phyloP scores from a whole-genome alignment of 2,113 vertebrate genomes.

The Peromyscus leucopus region DNA sequence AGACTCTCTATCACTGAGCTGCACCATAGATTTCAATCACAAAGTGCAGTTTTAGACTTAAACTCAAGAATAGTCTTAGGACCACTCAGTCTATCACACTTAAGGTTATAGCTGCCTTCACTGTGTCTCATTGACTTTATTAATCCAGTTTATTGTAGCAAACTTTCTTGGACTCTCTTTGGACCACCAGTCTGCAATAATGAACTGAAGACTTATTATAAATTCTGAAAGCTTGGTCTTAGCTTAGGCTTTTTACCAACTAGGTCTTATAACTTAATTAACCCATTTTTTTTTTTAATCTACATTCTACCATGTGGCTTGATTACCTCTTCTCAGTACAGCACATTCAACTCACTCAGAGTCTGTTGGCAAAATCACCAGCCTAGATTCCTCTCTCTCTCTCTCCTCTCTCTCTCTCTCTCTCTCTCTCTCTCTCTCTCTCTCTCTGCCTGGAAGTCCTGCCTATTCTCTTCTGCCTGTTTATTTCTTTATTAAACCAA shows the following conservation, averaged over 20 bases:
- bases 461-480: neutral
- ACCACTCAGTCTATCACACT: neutral
- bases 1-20: neutral
- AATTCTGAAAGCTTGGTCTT: neutral
- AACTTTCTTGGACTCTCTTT: neutral
- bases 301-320: neutral
- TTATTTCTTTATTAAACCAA: neutral
- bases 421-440: too few relatives aligned
- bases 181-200: neutral
- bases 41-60: slow-evolving; percentile 19
- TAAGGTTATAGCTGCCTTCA: neutral
- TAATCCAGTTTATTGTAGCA: neutral
- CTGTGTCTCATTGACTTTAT: neutral
- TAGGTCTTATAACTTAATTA: neutral
- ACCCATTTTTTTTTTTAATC: neutral
- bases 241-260: neutral
- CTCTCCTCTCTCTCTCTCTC: too few relatives aligned
- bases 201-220: neutral
- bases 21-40: neutral
- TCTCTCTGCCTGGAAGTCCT: neutral
- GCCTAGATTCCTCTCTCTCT: neutral
- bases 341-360: neutral
- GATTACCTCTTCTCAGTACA: neutral
- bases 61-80: slow-evolving; percentile 24
- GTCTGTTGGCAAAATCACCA: neutral